Evolutionary conservation across 2,113 vertebrate genomes (phyloP), one percentile per base, ranked within the genome.

Genomic region (Fregetta grallaria): DNA sequence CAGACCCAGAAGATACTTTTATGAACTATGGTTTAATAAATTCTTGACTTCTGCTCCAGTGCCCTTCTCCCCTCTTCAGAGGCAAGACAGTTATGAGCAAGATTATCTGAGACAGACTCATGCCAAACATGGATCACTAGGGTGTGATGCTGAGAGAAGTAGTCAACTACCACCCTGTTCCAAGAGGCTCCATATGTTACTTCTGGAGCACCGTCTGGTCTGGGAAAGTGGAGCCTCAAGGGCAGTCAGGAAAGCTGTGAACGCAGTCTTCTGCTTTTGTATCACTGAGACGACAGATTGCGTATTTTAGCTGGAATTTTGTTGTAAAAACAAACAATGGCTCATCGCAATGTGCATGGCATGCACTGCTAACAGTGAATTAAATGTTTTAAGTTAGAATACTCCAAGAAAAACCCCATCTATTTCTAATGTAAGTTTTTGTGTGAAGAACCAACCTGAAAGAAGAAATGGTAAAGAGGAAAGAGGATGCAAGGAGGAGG

Each of bases 151-250:
- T 79, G 66, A 94, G 80, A 72, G 49, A 36, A 91, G 34, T 36
- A 96, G 78, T 95, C 95, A 97, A 76, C 88, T 76, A 89, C 45
- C 62, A 96, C 73, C 34, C 86, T 76, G 92, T 92, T 97, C 92
- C 95, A 97, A 95, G 70, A 88, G 26, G 58, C 70, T 95, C 96
- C 96, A 86, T 97, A 97, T 97, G 96, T 90, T 85, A 94, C 84
- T 95, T 95, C 92, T 96, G 89, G 65, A 97, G 86, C 88, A 87
- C 94, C 53, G 73, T 95, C 95, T 97, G 94, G 91, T 85, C 94
- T 90, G 92, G 92, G 80, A 91, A 97, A 95, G 87, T 55, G 32
- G 50, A 92, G 86, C 74, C 94, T 88, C 92, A 77, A 95, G 91
- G 97, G 92, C 91, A 92, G 76, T 91, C 84, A 90, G 74, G 71